These are phyloP conservation scores for Tethea ocularis DNA, from an alignment of 2,888 invertebrate species.

Conservation along the genomic window DNA sequence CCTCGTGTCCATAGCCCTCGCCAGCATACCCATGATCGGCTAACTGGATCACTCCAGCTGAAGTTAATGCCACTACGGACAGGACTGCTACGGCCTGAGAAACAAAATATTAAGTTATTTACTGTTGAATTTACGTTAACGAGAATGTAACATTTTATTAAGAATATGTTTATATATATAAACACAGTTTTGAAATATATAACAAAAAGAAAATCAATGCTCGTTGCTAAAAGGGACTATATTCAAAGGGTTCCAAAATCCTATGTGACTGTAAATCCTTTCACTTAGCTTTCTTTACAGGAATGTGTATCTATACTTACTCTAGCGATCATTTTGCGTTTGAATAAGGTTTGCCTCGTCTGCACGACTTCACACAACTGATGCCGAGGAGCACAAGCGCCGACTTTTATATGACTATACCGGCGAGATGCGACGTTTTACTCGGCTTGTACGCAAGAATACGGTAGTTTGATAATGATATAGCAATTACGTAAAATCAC, in stretches of 20 bases:
- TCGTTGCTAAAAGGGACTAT: neutral
- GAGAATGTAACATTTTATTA: neutral
- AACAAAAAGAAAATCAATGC: no score
- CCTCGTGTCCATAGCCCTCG: constrained; percentile 70
- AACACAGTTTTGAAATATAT: no score
- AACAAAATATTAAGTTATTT: constrained; percentile 8
- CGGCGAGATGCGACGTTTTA: constrained; percentile 68
- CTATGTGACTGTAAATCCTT: constrained; percentile 48
- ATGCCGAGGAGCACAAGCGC: constrained; percentile 61
- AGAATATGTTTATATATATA: no score
- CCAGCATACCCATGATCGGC: constrained; percentile 63
- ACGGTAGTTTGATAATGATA: constrained; percentile 81
- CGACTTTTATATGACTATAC: constrained; percentile 79
- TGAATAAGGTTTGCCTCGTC: constrained; percentile 77
- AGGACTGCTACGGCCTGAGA: constrained; percentile 69
- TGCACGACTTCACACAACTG: constrained; percentile 81
- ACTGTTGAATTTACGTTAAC: neutral
- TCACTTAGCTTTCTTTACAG: constrained; percentile 49
- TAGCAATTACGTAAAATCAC: constrained; percentile 79
- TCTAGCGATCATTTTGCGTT: constrained; percentile 80
- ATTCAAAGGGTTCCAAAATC: constrained; percentile 2
- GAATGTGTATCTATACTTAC: constrained; percentile 66
- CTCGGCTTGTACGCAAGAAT: constrained; percentile 73
- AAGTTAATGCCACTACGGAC: constrained; percentile 70
- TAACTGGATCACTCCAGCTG: constrained; percentile 68